These are phyloP conservation scores for Tupaia tana DNA, from an alignment of 2,113 vertebrate species.

Conservation along the genomic window DNA sequence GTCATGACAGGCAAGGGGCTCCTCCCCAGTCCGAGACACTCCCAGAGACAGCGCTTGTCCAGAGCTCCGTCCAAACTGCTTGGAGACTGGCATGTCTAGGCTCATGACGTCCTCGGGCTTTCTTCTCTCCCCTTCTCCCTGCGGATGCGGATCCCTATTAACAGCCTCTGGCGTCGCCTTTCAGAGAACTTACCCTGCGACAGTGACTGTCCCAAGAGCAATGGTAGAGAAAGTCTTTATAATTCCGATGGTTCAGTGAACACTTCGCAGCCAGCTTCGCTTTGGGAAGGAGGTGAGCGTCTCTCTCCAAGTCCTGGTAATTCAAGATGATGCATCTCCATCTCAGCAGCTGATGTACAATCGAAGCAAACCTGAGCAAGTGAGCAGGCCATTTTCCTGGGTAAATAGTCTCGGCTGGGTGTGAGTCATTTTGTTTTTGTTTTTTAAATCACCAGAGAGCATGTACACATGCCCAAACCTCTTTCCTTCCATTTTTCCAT, in stretches of 20 bases:
- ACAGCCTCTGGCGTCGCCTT: background rate
- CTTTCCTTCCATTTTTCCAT: too few relatives aligned
- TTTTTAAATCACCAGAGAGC: too few relatives aligned
- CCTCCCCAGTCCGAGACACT: background rate
- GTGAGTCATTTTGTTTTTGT: too few relatives aligned
- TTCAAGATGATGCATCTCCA: background rate
- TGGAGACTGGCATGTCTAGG: background rate
- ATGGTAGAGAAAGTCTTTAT: background rate
- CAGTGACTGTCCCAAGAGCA: background rate
- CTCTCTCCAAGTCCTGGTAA: background rate
- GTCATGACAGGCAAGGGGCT: background rate
- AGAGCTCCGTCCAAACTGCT: background rate
- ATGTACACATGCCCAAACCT: too few relatives aligned
- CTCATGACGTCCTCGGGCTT: fast-evolving
- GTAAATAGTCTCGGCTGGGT: background rate
- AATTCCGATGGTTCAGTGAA: background rate
- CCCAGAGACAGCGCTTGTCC: background rate
- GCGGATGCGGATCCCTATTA: background rate
- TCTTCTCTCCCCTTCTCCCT: background rate
- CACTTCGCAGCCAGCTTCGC: background rate
- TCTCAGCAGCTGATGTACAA: background rate
- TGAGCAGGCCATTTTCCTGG: background rate
- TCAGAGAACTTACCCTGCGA: background rate
- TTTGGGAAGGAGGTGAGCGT: background rate
- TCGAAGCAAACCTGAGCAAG: background rate